phyloP scores from a whole-genome alignment of 2,113 vertebrate species.

The Galeopterus variegatus region DNA sequence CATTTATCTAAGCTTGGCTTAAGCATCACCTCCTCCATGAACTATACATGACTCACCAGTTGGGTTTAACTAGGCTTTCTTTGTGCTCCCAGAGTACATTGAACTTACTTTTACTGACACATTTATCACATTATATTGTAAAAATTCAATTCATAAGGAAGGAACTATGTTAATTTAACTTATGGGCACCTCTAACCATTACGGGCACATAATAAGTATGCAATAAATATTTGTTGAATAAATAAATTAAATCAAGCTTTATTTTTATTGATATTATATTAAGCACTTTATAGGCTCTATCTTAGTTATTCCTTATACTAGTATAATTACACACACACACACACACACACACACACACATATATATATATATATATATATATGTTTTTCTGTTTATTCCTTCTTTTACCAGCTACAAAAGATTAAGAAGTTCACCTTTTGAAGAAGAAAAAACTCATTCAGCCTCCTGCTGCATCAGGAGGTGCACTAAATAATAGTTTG shows the following conservation, averaged over 20 bases:
- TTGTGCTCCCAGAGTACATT: background rate
- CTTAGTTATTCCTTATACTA: constrained; percentile 38
- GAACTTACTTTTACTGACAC: background rate
- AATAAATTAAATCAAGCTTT: constrained; percentile 38
- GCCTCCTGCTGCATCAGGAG: constrained; percentile 39
- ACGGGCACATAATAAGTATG: background rate
- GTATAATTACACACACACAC: background rate
- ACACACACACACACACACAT: no score
- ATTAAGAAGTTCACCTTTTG: constrained; percentile 38
- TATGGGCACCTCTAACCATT: background rate
- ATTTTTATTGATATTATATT: constrained; percentile 20
- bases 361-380: no score
- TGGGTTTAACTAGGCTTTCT: background rate
- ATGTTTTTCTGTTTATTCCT: constrained; percentile 29
- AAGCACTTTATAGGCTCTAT: background rate
- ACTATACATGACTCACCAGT: background rate
- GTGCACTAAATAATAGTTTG: background rate
- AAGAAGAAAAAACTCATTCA: background rate
- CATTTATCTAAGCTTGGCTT: constrained; percentile 17
- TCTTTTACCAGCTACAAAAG: constrained; percentile 38
- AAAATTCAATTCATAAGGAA: background rate
- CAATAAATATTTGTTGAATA: background rate
- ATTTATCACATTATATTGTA: background rate
- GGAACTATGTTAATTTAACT: background rate
- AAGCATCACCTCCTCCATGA: background rate